A percentile compares a stretch with the other conserved stretches of the same genome.
Conservation (phyloP, 2,113 vertebrate species). For the Abramis brama region DNA sequence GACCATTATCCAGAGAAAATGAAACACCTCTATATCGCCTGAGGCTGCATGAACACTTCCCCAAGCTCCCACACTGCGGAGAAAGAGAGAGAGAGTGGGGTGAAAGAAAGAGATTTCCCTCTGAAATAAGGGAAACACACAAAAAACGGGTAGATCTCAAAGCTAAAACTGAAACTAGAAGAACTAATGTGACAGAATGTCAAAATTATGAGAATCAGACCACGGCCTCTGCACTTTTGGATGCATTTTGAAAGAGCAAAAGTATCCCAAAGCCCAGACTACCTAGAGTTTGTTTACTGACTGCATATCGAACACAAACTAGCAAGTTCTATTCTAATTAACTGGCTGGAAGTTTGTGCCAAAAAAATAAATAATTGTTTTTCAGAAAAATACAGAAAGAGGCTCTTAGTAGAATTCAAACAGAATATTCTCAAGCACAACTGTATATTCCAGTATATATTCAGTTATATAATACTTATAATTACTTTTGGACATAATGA, state of each 20-base stretch:
- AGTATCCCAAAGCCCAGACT: not conserved
- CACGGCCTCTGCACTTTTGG: not conserved
- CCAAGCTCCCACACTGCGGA: not conserved
- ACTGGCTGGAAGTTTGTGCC: not conserved
- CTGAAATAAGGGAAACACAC: not conserved
- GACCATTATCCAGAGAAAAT: constrained; percentile 43
- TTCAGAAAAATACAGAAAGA: too few species aligned
- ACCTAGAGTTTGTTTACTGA: not conserved
- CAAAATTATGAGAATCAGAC: not conserved
- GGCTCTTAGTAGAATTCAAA: not conserved
- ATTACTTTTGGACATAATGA: not conserved
- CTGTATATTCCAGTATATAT: not conserved
- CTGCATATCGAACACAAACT: not conserved
- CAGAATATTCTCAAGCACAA: not conserved
- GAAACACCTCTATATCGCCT: constrained; percentile 44
- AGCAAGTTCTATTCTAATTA: not conserved
- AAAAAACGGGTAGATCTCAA: not conserved
- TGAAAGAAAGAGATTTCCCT: constrained; percentile 4
- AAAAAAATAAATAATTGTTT: not conserved
- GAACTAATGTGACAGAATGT: not conserved
- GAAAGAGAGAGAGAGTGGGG: not conserved
- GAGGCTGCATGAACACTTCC: not conserved
- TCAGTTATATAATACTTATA: not conserved
- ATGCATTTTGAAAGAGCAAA: not conserved
- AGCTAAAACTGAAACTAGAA: not conserved